Evolutionary conservation across 2,113 vertebrate species (phyloP), one percentile per base, ranked within the genome.

Genomic region (Hyaena hyaena): DNA sequence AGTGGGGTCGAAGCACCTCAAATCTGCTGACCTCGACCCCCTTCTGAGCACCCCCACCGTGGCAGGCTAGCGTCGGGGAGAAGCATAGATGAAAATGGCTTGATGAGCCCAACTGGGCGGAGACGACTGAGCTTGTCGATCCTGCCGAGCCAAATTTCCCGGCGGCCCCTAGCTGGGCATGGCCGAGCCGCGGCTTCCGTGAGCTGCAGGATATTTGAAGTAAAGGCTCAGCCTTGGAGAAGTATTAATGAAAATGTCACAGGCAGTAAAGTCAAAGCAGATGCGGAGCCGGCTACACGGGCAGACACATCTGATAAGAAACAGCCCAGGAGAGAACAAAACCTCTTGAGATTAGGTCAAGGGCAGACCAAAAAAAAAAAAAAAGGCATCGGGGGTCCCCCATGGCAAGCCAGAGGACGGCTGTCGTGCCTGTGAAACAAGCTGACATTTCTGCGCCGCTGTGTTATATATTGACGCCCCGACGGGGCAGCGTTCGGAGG

Each of bases 401-500:
- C 39, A 6, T 45, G 96, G 97, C 83, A 66, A 73, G 50, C 68
- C 24, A 16, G 97, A 48, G 96, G 96, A 66, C 73, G 28, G 35
- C 80, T 39, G 58, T 71, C 4, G 43, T 48, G 80, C 87, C 95
- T 0, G 5, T 0, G 26, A 92, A 93, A 87, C 84, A 19, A n/a
- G 93, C 83, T 93, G 96, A 97, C 87, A 58, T 88, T 86, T 96
- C 21, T 33, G 97, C 68, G 97, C 97, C 80, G 96, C 93, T 92
- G 96, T 81, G 92, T 97, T 97, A 98, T 92, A 85, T 84, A 98
- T 94, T 81, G 96, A 93, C 96, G 97, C 97, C 92, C 97, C 97
- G 50, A 97, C 91, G 74, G 98, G 98, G 97, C 97, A 48, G 95
- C 90, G 74, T 96, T 98, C 91, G 23, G 97, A 97, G 98, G 97